Conservation (phyloP, 1,140 invertebrate genomes). For the Spodoptera frugiperda region DNA sequence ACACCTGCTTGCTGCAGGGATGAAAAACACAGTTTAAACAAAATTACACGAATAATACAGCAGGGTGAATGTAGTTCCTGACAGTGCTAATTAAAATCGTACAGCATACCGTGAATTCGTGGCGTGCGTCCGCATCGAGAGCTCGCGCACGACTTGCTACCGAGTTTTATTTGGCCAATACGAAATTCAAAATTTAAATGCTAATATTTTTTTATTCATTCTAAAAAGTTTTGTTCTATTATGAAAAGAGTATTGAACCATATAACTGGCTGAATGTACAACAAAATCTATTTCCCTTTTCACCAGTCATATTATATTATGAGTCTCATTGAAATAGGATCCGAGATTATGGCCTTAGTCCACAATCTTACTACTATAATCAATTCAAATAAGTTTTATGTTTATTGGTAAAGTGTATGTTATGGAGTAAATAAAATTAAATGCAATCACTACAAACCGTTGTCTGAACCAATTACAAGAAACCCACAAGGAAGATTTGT, state of each 20-base stretch:
- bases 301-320: too few relatives aligned
- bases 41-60: slow-evolving; percentile 35
- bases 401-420: background rate
- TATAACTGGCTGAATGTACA: slow-evolving; percentile 2
- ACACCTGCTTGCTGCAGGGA: background rate
- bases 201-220: background rate
- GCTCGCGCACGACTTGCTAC: slow-evolving; percentile 19
- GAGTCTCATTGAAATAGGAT: too few relatives aligned
- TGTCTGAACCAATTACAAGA: too few relatives aligned
- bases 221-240: background rate
- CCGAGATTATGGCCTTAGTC: too few relatives aligned
- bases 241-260: background rate
- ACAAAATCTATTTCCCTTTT: too few relatives aligned
- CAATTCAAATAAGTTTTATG: too few relatives aligned
- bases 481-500: background rate
- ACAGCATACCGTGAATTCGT: slow-evolving; percentile 49
- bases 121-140: slow-evolving; percentile 29
- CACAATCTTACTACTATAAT: too few relatives aligned
- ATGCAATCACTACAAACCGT: background rate
- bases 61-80: slow-evolving; percentile 24
- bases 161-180: slow-evolving; percentile 38
- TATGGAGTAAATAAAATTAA: background rate
- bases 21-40: slow-evolving; percentile 7
- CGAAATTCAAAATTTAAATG: slow-evolving; percentile 26
- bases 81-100: slow-evolving; percentile 51